phyloP scores from a whole-genome alignment of 30 jellyfish, hydroid and myxozoan species.

The Hydractinia symbiolongicarpus region DNA sequence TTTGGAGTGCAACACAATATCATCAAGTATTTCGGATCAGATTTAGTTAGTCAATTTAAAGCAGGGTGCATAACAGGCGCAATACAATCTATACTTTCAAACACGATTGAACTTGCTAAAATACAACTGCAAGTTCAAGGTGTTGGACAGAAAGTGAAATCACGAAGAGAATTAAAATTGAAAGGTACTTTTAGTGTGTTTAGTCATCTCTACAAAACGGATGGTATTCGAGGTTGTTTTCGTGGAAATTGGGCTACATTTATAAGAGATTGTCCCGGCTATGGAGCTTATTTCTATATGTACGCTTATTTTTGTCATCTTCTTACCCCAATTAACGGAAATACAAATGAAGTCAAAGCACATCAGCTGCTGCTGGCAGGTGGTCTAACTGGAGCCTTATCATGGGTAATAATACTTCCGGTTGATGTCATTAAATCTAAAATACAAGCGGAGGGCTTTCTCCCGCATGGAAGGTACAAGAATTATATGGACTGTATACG shows the following conservation, averaged over 20 bases:
- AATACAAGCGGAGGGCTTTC: constrained; percentile 69
- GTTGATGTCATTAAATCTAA: constrained; percentile 79
- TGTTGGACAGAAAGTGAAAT: constrained; percentile 34
- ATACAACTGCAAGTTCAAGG: constrained; percentile 81
- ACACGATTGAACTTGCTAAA: constrained; percentile 75
- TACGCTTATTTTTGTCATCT: constrained; percentile 46
- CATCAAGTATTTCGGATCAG: constrained; percentile 34
- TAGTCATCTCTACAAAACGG: constrained; percentile 28
- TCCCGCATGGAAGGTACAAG: constrained; percentile 32
- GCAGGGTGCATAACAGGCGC: constrained; percentile 93
- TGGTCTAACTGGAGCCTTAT: constrained; percentile 61
- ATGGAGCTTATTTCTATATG: constrained; percentile 65
- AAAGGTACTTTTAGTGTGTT: constrained; percentile 57
- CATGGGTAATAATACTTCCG: constrained; percentile 76
- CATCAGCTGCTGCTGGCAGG: constrained; percentile 61
- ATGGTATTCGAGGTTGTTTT: constrained; percentile 57
- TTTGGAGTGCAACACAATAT: constrained; percentile 72
- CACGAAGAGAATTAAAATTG: neutral
- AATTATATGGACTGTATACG: constrained; percentile 42
- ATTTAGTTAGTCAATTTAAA: constrained; percentile 40
- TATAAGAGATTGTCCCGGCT: constrained; percentile 74
- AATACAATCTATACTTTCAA: constrained; percentile 44
- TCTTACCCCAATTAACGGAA: constrained; percentile 21
- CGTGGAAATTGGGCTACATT: constrained; percentile 63
- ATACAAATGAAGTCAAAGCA: constrained; percentile 15